phyloP scores from a whole-genome alignment of 2,797 vertebrate genomes.

The Aulostomus chinensis region DNA sequence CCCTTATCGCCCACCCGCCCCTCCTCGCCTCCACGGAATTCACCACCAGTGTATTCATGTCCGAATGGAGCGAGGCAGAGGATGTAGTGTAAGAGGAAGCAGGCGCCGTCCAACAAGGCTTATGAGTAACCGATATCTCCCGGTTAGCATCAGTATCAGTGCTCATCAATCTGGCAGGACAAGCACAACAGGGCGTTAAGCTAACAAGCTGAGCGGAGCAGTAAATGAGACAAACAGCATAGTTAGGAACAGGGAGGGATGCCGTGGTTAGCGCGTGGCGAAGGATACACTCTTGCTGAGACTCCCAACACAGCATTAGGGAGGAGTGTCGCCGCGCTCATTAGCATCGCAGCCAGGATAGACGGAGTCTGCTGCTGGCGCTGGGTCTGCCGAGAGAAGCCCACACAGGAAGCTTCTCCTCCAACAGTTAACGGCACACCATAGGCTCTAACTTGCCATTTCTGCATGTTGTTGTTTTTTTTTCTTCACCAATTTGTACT shows the following conservation, averaged over 20 bases:
- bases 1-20: slow-evolving; percentile 25
- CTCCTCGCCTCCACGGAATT: slow-evolving; percentile 43
- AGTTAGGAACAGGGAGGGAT: slow-evolving; percentile 26
- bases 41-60: slow-evolving; percentile 44
- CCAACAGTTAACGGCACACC: slow-evolving; percentile 39
- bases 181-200: slow-evolving; percentile 10
- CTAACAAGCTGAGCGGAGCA: slow-evolving; percentile 25
- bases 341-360: slow-evolving; percentile 47
- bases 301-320: slow-evolving; percentile 39
- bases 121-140: slow-evolving; percentile 8
- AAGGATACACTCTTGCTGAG: slow-evolving; percentile 41
- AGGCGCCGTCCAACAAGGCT: slow-evolving; percentile 6
- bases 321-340: slow-evolving; percentile 50
- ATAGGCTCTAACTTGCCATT: slow-evolving; percentile 24
- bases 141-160: slow-evolving; percentile 31
- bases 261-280: slow-evolving; percentile 26
- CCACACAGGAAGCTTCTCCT: slow-evolving; percentile 57
- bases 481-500: slow-evolving; percentile 37
- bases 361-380: slow-evolving; percentile 11
- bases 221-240: slow-evolving; percentile 38
- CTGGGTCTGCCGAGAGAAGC: slow-evolving; percentile 19
- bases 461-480: no score
- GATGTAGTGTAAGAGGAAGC: slow-evolving; percentile 5
- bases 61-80: slow-evolving; percentile 23
- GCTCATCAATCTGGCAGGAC: slow-evolving; percentile 30